A percentile compares a stretch with the other conserved stretches of the same genome.
phyloP scores from a whole-genome alignment of 2,113 vertebrate species.

The Peucedramus taeniatus region DNA sequence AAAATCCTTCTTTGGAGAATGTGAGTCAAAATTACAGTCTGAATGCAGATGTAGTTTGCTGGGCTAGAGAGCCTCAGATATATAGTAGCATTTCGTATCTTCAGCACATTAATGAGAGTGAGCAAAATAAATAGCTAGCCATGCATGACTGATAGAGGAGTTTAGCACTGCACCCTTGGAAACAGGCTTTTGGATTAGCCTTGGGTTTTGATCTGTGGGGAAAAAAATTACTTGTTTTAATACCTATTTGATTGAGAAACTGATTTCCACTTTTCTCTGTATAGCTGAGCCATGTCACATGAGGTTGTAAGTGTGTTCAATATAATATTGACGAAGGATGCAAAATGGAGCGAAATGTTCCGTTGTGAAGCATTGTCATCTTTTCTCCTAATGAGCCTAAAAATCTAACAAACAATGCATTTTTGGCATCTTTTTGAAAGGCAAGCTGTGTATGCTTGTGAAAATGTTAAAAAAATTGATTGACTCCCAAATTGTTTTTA shows the following conservation, averaged over 20 bases:
- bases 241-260: slow-evolving; percentile 65
- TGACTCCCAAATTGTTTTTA: slow-evolving; percentile 87
- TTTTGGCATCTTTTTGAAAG: slow-evolving; percentile 80
- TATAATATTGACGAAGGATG: slow-evolving; percentile 50
- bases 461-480: slow-evolving; percentile 83
- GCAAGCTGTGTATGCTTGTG: slow-evolving; percentile 76
- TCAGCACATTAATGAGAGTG: slow-evolving; percentile 42
- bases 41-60: slow-evolving; percentile 49
- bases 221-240: slow-evolving; percentile 20
- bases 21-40: background rate
- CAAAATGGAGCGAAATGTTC: slow-evolving; percentile 66
- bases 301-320: slow-evolving; percentile 50
- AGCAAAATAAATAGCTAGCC: slow-evolving; percentile 68
- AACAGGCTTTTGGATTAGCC: slow-evolving; percentile 59
- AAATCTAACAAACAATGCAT: slow-evolving; percentile 81
- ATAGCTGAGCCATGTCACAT: slow-evolving; percentile 33
- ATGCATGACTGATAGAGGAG: slow-evolving; percentile 46
- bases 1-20: slow-evolving; percentile 29
- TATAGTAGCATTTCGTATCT: slow-evolving; percentile 39
- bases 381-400: slow-evolving; percentile 82
- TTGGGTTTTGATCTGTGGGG: slow-evolving; percentile 30
- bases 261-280: background rate
- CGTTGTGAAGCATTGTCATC: slow-evolving; percentile 76
- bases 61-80: slow-evolving; percentile 18
- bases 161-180: slow-evolving; percentile 37